phyloP scores from a whole-genome alignment of 1,140 invertebrate species.

The Drosophila auraria region DNA sequence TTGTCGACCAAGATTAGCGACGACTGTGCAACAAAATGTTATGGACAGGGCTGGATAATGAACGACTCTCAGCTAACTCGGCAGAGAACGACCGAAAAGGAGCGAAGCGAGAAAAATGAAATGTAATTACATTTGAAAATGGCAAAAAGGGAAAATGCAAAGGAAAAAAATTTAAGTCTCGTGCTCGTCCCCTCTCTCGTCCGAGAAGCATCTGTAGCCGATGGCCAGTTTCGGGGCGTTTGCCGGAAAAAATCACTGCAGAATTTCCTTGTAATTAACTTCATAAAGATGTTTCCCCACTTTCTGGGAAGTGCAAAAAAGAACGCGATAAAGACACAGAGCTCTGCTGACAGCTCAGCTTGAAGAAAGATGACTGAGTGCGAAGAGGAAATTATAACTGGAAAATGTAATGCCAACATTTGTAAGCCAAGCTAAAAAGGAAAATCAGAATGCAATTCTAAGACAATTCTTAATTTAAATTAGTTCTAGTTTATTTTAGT shows the following conservation, averaged over 20 bases:
- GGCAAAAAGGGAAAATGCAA: slow-evolving; percentile 46
- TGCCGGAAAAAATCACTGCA: slow-evolving; percentile 49
- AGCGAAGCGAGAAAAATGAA: slow-evolving; percentile 73
- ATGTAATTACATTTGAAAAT: slow-evolving; percentile 79
- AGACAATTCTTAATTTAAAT: neutral
- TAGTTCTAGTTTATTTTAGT: neutral
- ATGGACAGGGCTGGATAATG: slow-evolving; percentile 78
- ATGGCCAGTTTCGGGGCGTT: slow-evolving; percentile 37
- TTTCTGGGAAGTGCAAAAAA: slow-evolving; percentile 5
- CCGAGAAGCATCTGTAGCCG: slow-evolving; percentile 32
- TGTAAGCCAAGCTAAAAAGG: neutral
- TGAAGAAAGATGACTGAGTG: slow-evolving; percentile 25
- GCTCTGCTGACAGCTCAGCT: slow-evolving; percentile 29
- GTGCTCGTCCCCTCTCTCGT: too few relatives aligned
- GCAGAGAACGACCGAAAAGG: slow-evolving; percentile 20
- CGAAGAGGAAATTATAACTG: slow-evolving; percentile 9
- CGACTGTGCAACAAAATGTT: slow-evolving; percentile 80
- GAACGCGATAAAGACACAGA: slow-evolving; percentile 2
- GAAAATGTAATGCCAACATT: slow-evolving; percentile 19
- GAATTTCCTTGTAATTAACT: slow-evolving; percentile 62
- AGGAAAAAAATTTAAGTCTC: slow-evolving; percentile 36
- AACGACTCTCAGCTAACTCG: slow-evolving; percentile 41
- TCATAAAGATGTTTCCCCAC: slow-evolving; percentile 40
- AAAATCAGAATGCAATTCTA: neutral
- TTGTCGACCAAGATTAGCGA: slow-evolving; percentile 81